These are phyloP conservation scores for Macrosoma leucophasiata DNA, from an alignment of 2,888 invertebrate genomes.

Conservation along the genomic window DNA sequence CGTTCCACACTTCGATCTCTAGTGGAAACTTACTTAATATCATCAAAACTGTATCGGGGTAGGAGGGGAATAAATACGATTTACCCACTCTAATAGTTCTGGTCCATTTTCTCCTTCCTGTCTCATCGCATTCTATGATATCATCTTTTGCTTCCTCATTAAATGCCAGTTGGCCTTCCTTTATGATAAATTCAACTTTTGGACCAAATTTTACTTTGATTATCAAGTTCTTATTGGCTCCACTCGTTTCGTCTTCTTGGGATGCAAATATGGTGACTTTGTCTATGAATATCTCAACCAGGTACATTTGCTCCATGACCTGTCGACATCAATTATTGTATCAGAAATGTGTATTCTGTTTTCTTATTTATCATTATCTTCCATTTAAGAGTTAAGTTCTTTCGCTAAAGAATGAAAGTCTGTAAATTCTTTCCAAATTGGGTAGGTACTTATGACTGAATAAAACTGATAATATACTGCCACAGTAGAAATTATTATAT, in stretches of 20 bases:
- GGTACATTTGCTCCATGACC: constrained; percentile 75
- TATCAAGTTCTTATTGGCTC: constrained; percentile 57
- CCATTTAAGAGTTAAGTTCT: too few species aligned
- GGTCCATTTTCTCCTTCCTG: constrained; percentile 50
- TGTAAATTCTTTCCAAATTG: too few species aligned
- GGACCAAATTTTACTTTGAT: constrained; percentile 68
- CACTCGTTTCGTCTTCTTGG: constrained; percentile 41
- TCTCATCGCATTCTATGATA: constrained; percentile 43
- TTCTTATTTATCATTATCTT: too few species aligned
- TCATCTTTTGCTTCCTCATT: constrained; percentile 45
- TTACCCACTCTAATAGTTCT: constrained; percentile 66
- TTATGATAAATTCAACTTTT: constrained; percentile 64
- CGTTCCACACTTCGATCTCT: constrained; percentile 66
- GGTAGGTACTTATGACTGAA: too few species aligned
- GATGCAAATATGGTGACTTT: constrained; percentile 58
- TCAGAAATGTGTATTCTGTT: too few species aligned
- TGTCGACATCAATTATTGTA: constrained; percentile 57
- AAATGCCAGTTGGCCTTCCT: constrained; percentile 56
- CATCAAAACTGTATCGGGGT: constrained; percentile 58
- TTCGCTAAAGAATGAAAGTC: too few species aligned
- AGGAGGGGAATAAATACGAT: constrained; percentile 71
- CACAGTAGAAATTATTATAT: too few species aligned
- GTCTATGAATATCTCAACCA: constrained; percentile 74
- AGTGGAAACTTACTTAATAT: constrained; percentile 65
- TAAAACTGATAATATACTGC: too few species aligned